These are phyloP conservation scores for Monarcha castaneiventris DNA, from an alignment of 2,113 vertebrate species.

Conservation along the genomic window DNA sequence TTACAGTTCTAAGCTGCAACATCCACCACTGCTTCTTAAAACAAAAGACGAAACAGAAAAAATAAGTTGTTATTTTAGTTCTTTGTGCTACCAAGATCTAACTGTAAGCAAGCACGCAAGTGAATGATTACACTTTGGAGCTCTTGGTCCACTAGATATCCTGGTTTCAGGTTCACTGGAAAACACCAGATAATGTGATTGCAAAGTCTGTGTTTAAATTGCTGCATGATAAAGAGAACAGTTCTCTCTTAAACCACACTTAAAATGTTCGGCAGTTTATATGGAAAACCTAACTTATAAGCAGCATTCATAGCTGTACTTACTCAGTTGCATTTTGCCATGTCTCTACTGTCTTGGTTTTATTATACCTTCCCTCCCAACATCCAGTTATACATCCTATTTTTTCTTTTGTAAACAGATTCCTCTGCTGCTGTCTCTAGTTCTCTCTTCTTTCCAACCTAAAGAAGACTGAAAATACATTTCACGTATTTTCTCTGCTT, in stretches of 20 bases:
- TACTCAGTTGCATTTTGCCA: neutral
- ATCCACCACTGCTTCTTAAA: conserved; percentile 11
- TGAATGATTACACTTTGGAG: conserved; percentile 24
- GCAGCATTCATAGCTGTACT: conserved; percentile 33
- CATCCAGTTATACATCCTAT: neutral
- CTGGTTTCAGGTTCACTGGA: conserved; percentile 40
- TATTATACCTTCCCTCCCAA: neutral
- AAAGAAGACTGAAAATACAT: neutral
- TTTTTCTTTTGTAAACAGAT: neutral
- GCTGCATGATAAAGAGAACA: conserved; percentile 20
- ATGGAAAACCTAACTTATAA: conserved; percentile 29
- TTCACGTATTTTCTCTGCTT: neutral
- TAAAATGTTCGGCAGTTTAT: neutral
- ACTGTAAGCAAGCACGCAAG: conserved; percentile 37
- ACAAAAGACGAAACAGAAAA: conserved; percentile 22
- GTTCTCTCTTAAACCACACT: neutral
- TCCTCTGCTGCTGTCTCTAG: neutral
- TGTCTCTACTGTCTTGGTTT: neutral
- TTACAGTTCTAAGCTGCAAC: conserved; percentile 7
- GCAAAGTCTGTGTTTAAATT: conserved; percentile 36
- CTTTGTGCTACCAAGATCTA: conserved; percentile 36
- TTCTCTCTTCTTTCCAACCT: neutral
- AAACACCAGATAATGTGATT: conserved; percentile 56
- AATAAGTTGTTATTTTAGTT: conserved; percentile 43
- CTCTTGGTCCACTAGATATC: conserved; percentile 26